Percentiles rank a stretch among this genome's conserved stretches.
Conservation (phyloP, 1,140 invertebrate genomes). For the Pseudobourletiella spinata region DNA sequence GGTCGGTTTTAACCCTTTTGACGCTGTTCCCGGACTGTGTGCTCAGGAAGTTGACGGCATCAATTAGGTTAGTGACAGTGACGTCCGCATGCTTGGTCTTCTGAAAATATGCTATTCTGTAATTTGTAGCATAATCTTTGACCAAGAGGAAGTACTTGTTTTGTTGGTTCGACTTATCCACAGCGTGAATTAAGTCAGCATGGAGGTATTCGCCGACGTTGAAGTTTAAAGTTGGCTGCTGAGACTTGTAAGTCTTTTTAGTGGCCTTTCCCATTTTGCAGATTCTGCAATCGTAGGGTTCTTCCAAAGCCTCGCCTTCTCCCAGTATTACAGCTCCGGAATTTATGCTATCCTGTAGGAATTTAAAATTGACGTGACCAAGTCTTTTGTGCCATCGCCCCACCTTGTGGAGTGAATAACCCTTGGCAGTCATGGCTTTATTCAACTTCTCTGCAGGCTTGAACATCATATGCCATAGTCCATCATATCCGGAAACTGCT, state of each 20-base stretch:
- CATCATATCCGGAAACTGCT: background rate
- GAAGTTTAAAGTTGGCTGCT: background rate
- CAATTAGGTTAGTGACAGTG: background rate
- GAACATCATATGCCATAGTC: background rate
- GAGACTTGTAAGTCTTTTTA: background rate
- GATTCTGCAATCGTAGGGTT: background rate
- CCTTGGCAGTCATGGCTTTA: background rate
- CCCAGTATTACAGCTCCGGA: background rate
- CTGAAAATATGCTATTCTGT: background rate
- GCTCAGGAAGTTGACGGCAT: background rate
- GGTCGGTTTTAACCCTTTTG: conserved; percentile 26
- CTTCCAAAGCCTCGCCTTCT: background rate
- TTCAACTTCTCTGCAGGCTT: background rate
- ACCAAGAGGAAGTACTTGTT: conserved; percentile 12
- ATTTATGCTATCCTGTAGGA: background rate
- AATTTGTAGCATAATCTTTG: conserved; percentile 4
- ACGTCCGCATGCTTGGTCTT: background rate
- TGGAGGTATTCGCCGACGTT: conserved; percentile 6
- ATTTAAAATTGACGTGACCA: background rate
- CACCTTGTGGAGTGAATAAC: background rate
- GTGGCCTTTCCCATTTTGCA: background rate
- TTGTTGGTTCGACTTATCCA: background rate
- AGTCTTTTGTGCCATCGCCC: background rate
- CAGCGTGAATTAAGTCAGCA: background rate
- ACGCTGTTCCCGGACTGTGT: conserved; percentile 6